Conservation (phyloP, 2,113 vertebrate genomes). For the Noctilio leporinus region DNA sequence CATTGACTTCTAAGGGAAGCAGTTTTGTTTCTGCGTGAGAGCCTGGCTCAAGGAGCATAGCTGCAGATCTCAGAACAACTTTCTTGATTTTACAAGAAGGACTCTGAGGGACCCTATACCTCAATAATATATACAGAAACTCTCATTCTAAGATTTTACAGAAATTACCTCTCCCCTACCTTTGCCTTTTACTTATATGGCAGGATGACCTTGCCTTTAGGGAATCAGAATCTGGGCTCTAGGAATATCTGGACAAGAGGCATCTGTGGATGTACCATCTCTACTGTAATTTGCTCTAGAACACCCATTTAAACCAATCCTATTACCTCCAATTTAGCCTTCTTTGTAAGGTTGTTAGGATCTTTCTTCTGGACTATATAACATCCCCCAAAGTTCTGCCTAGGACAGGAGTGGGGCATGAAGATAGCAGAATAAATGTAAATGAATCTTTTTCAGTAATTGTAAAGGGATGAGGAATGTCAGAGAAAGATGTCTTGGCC, state of each 20-base stretch:
- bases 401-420: neutral
- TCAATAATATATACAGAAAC: neutral
- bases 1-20: neutral
- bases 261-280: neutral
- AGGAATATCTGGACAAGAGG: neutral
- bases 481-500: neutral
- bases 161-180: neutral
- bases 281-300: neutral
- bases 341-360: neutral
- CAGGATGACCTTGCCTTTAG: neutral
- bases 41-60: neutral
- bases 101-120: neutral
- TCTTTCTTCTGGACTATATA: neutral
- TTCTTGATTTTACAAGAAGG: conserved; percentile 34
- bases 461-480: neutral
- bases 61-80: neutral
- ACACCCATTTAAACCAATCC: neutral
- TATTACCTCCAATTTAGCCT: neutral
- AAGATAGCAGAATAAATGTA: neutral
- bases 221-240: neutral
- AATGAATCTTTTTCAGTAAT: neutral
- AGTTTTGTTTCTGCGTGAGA: conserved; percentile 18
- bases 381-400: neutral
- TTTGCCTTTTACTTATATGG: neutral
- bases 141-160: neutral